Base-by-base conservation (phyloP, 1,140 invertebrate genomes). In the Aphelinus atriplicis region DNA sequence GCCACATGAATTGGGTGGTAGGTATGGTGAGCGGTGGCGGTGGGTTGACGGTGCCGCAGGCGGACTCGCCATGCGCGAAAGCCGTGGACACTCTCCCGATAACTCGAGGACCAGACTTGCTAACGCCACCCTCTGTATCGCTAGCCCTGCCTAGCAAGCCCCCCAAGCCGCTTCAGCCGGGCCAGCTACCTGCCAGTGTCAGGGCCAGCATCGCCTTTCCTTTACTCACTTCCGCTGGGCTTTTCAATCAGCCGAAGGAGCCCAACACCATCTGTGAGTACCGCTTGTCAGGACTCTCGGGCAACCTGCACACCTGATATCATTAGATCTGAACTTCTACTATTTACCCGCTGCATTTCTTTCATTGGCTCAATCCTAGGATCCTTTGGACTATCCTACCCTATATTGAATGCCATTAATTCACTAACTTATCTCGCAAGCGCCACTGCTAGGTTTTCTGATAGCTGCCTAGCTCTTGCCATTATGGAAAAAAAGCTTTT, bases 131-230 rank as follows among this genome's bases (percentile, higher is more conserved):
- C 71, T 87, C 84, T 81, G 83, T 85, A 77, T 86, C 85, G 74
- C 79, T 84, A 81, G 81, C 81, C 72, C 77, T 73, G 51, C 42
- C 79, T 71, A 26, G 26, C 26, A 87, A 85, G 79, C 83, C 81
- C 80, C 86, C 88, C 81, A 90, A 90, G 80, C 88, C 89, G 56
- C 82, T 92, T 66, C 90, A 91, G 75, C 92, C 91, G 26, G 90
- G 89, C 55, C 90, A 93, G 81, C 91, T 90, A 71, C 92, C 92
- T 69, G 90, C 91, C 78, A 93, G 91, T 85, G 92, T 92, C 78
- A 89, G 92, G 79, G 92, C 92, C 74, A 94, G 93, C 87, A 92
- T 94, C 73, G 92, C 93, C 78, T 93, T 95, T 85, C 94, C 94
- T 4, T 88, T 94, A 77, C 89, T 93, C 79, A 88, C 84, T 66